phyloP scores from a whole-genome alignment of 2,888 invertebrate genomes.

The Xylocampa areola region DNA sequence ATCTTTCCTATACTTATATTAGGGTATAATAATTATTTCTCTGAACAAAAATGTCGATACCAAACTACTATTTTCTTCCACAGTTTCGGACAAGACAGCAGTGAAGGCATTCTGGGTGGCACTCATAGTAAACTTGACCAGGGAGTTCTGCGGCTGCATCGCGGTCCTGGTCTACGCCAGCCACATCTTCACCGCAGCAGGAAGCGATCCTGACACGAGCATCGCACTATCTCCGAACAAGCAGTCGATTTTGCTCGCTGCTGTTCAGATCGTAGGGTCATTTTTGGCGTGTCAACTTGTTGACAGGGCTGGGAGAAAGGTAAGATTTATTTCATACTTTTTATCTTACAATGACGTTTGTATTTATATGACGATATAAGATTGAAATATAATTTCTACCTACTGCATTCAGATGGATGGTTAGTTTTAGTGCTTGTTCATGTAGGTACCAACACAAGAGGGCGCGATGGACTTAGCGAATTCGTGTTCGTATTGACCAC shows the following conservation, averaged over 20 bases:
- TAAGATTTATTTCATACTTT: too few species aligned
- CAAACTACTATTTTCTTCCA: conserved; percentile 16
- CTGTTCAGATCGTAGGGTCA: conserved; percentile 82
- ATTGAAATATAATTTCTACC: too few species aligned
- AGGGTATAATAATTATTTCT: too few species aligned
- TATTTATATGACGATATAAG: too few species aligned
- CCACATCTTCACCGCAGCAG: conserved; percentile 82
- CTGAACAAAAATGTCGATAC: not conserved
- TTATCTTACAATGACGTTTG: too few species aligned
- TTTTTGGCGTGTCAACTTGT: conserved; percentile 85
- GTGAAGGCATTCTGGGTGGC: conserved; percentile 86
- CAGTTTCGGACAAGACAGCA: conserved; percentile 80
- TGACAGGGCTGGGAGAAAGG: conserved; percentile 82
- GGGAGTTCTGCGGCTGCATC: conserved; percentile 86
- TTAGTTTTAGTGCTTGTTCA: too few species aligned
- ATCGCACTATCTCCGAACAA: conserved; percentile 82
- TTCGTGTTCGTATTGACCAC: too few species aligned
- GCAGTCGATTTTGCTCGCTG: conserved; percentile 82
- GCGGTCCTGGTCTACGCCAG: conserved; percentile 85
- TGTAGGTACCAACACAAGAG: too few species aligned
- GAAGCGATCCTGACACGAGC: conserved; percentile 69
- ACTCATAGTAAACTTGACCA: conserved; percentile 80
- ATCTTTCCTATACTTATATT: too few species aligned
- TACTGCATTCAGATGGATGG: too few species aligned
- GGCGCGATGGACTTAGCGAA: too few species aligned